These are phyloP conservation scores for Dicyrtoma fusca DNA, from an alignment of 2,888 invertebrate genomes.

Conservation along the genomic window DNA sequence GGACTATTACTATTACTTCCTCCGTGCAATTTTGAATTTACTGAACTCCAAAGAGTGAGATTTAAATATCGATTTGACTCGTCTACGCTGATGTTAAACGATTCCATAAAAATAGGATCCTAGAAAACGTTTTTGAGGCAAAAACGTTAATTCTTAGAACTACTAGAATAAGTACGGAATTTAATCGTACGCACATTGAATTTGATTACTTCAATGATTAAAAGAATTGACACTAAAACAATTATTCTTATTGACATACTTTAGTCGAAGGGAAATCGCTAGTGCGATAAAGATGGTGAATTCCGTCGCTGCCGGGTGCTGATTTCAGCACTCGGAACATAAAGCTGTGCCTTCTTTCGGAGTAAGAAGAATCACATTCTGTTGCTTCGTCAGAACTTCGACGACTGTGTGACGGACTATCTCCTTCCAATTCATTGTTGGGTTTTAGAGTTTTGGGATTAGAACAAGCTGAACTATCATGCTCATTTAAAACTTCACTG, in stretches of 20 bases:
- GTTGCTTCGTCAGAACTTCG: slow-evolving; percentile 33
- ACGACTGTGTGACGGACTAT: slow-evolving; percentile 24
- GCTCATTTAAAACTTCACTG: neutral
- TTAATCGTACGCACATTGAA: too few relatives aligned
- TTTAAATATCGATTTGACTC: slow-evolving; percentile 53
- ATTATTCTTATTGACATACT: slow-evolving; percentile 20
- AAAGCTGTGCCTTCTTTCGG: slow-evolving; percentile 11
- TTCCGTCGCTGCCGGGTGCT: neutral
- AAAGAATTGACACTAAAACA: too few relatives aligned
- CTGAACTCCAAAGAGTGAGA: slow-evolving; percentile 50
- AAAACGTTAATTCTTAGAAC: too few relatives aligned
- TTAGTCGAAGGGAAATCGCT: slow-evolving; percentile 24
- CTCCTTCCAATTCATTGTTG: neutral
- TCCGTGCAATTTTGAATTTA: slow-evolving; percentile 15
- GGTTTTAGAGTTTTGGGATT: neutral
- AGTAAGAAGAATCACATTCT: slow-evolving; percentile 2
- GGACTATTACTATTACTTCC: slow-evolving; percentile 44
- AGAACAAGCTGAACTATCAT: neutral
- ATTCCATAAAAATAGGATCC: slow-evolving; percentile 57
- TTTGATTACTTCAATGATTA: too few relatives aligned
- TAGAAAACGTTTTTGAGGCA: too few relatives aligned
- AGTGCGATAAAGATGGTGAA: slow-evolving; percentile 19
- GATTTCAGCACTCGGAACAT: slow-evolving; percentile 9
- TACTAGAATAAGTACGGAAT: too few relatives aligned
- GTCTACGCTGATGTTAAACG: slow-evolving; percentile 49